These are phyloP conservation scores for Centropus unirufus DNA, from an alignment of 2,113 vertebrate genomes.

Conservation along the genomic window DNA sequence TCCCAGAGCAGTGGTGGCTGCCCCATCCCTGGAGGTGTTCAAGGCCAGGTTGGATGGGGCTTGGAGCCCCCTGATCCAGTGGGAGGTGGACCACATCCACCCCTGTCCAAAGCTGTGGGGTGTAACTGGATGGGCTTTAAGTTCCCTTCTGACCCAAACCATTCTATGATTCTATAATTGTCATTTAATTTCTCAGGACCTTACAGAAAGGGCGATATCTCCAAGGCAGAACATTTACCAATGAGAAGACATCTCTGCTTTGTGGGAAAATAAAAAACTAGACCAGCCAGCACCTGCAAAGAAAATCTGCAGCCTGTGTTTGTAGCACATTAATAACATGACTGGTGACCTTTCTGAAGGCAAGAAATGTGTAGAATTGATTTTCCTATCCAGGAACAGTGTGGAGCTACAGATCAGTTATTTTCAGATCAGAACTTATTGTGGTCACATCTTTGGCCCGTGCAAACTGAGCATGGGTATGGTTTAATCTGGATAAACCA, in stretches of 20 bases:
- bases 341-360: constrained; percentile 57
- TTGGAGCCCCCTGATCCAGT: no score
- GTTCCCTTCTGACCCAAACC: no score
- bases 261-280: constrained; percentile 1
- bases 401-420: not conserved
- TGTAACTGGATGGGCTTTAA: no score
- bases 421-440: constrained; percentile 33
- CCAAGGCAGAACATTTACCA: not conserved
- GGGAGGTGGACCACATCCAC: no score
- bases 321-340: constrained; percentile 45
- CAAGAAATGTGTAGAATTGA: constrained; percentile 20
- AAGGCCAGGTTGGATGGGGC: no score
- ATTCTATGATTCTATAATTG: not conserved
- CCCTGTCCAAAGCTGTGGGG: no score
- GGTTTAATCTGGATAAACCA: constrained; percentile 25
- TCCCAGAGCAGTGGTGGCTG: no score
- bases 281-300: constrained; percentile 16
- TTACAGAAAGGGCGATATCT: not conserved
- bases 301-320: constrained; percentile 10
- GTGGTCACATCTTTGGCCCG: not conserved
- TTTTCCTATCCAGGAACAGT: constrained; percentile 2
- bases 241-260: not conserved
- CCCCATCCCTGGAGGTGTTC: no score
- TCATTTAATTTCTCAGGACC: not conserved
- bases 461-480: not conserved